phyloP scores from a whole-genome alignment of 2,888 invertebrate species.

The Polyommatus iphigenia region DNA sequence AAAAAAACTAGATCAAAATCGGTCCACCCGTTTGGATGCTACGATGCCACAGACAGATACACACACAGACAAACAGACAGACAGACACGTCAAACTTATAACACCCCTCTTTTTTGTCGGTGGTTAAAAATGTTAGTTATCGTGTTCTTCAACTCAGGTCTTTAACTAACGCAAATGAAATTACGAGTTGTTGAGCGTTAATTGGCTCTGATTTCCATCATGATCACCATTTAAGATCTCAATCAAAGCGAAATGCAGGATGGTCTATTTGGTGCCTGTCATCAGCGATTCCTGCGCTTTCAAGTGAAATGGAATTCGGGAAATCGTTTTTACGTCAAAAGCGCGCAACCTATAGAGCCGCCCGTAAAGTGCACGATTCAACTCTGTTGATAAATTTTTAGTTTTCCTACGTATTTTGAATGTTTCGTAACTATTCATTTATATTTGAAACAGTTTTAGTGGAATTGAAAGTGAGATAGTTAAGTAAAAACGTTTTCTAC shows the following conservation, averaged over 20 bases:
- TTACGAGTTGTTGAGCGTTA: background rate
- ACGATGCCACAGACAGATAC: too few relatives aligned
- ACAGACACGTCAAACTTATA: too few relatives aligned
- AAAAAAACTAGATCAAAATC: too few relatives aligned
- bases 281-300: conserved; percentile 33
- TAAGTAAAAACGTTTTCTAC: background rate
- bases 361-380: conserved; percentile 1
- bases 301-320: conserved; percentile 38
- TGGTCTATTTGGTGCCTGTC: conserved; percentile 24
- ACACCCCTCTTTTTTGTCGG: too few relatives aligned
- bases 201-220: background rate
- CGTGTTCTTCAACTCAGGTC: too few relatives aligned
- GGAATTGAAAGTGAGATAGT: background rate
- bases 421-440: background rate
- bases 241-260: conserved; percentile 32
- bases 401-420: background rate
- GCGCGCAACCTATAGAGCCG: conserved; percentile 35
- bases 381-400: background rate
- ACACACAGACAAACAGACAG: too few relatives aligned
- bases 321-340: conserved; percentile 40
- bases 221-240: conserved; percentile 22
- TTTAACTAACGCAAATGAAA: background rate
- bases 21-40: too few relatives aligned
- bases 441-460: background rate
- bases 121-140: too few relatives aligned